Conservation (phyloP, 2,113 vertebrate species). For the Synodontis membranacea region DNA sequence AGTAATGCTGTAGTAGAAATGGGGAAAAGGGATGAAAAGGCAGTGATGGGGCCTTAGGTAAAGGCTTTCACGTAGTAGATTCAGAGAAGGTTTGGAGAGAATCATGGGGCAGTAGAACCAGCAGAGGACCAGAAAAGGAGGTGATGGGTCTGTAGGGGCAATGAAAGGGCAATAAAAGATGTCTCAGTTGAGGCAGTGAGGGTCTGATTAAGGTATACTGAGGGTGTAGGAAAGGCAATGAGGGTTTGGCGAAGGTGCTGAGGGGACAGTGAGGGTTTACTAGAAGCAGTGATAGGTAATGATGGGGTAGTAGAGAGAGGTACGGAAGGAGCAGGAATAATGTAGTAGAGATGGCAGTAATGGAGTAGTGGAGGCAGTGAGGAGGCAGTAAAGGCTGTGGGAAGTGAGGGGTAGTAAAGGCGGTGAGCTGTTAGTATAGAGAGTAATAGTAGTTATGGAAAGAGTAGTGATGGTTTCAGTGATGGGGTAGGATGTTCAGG, state of each 20-base stretch:
- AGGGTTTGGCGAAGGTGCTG: not conserved
- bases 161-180: not conserved
- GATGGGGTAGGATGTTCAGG: too few relatives aligned
- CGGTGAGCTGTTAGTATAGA: too few relatives aligned
- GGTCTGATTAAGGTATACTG: not conserved
- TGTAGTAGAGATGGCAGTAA: too few relatives aligned
- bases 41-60: not conserved
- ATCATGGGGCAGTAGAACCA: too few relatives aligned
- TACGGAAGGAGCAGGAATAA: too few relatives aligned
- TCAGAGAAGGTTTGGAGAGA: not conserved
- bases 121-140: not conserved
- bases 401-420: too few relatives aligned
- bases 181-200: not conserved
- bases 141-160: not conserved
- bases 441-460: too few relatives aligned
- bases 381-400: too few relatives aligned
- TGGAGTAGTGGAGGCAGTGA: not conserved
- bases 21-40: not conserved
- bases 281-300: not conserved
- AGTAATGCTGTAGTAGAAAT: not conserved
- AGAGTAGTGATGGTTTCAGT: too few relatives aligned
- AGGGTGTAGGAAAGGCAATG: not conserved
- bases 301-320: not conserved
- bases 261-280: not conserved
- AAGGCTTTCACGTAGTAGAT: not conserved